phyloP scores from a whole-genome alignment of 1,140 invertebrate species.

The Ostrea denselamellosa region DNA sequence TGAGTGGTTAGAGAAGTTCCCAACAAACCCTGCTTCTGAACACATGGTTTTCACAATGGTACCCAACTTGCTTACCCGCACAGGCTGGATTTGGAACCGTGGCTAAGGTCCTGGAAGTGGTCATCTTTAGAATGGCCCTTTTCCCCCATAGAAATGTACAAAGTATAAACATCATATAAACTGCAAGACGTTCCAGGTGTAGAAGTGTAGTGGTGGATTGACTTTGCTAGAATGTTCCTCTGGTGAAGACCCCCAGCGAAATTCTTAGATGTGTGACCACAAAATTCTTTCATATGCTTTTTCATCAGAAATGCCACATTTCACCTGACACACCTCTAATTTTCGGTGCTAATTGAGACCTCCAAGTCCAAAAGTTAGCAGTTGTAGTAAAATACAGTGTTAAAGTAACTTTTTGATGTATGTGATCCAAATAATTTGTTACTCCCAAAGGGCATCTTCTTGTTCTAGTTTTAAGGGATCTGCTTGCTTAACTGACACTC shows the following conservation, averaged over 20 bases:
- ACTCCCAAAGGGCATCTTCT: no score
- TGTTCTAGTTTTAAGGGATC: no score
- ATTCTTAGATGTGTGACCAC: no score
- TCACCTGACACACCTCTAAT: no score
- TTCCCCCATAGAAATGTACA: background rate
- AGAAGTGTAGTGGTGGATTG: background rate
- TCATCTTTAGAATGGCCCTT: background rate
- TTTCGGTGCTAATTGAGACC: no score
- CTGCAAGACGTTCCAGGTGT: background rate
- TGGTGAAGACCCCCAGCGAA: background rate
- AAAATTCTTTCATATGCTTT: no score
- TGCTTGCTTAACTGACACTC: no score
- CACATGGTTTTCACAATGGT: slow-evolving; percentile 32
- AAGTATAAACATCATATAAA: background rate
- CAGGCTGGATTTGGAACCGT: background rate
- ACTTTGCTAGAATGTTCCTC: background rate
- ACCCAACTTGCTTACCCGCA: slow-evolving; percentile 37
- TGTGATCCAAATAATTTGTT: slow-evolving; percentile 28
- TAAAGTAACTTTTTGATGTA: slow-evolving; percentile 4
- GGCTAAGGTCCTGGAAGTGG: background rate
- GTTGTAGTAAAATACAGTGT: slow-evolving; percentile 49
- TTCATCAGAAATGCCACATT: no score
- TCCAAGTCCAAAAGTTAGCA: slow-evolving; percentile 38
- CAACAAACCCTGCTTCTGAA: background rate
- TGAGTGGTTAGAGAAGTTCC: slow-evolving; percentile 40